phyloP scores from a whole-genome alignment of 1,140 invertebrate genomes.

The Dendrolimus punctatus region DNA sequence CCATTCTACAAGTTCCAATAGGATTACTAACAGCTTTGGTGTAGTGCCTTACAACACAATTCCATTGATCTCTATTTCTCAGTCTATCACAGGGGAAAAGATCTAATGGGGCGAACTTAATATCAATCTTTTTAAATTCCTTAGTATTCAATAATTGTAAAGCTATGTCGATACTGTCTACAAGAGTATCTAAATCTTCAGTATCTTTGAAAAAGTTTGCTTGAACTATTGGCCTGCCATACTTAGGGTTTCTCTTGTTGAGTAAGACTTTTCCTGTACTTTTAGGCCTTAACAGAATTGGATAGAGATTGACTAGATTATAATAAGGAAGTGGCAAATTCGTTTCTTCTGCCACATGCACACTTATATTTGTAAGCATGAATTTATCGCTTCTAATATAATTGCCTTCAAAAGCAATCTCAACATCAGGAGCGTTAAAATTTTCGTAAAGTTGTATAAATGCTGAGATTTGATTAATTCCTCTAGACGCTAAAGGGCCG shows the following conservation, averaged over 20 bases:
- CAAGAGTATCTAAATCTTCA: conserved; percentile 82
- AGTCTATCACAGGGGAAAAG: conserved; percentile 60
- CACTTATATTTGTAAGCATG: conserved; percentile 55
- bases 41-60: conserved; percentile 78
- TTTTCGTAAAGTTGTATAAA: conserved; percentile 61
- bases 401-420: conserved; percentile 56
- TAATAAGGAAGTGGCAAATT: conserved; percentile 56
- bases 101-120: conserved; percentile 59
- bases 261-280: conserved; percentile 86
- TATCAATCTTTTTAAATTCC: conserved; percentile 53
- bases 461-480: conserved; percentile 54
- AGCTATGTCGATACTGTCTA: conserved; percentile 87
- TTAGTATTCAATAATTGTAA: conserved; percentile 58
- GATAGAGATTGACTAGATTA: conserved; percentile 75
- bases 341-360: conserved; percentile 50
- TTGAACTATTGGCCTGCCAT: conserved; percentile 89
- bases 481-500: conserved; percentile 55
- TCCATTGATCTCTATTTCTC: conserved; percentile 72
- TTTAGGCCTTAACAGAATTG: conserved; percentile 86
- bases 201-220: conserved; percentile 91
- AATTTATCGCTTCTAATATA: conserved; percentile 62
- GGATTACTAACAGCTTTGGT: conserved; percentile 76
- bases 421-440: conserved; percentile 56
- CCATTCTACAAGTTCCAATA: conserved; percentile 75
- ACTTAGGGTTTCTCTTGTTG: conserved; percentile 85